Conservation (phyloP, 2,797 vertebrate genomes). For the Pyrocephalus nanus region DNA sequence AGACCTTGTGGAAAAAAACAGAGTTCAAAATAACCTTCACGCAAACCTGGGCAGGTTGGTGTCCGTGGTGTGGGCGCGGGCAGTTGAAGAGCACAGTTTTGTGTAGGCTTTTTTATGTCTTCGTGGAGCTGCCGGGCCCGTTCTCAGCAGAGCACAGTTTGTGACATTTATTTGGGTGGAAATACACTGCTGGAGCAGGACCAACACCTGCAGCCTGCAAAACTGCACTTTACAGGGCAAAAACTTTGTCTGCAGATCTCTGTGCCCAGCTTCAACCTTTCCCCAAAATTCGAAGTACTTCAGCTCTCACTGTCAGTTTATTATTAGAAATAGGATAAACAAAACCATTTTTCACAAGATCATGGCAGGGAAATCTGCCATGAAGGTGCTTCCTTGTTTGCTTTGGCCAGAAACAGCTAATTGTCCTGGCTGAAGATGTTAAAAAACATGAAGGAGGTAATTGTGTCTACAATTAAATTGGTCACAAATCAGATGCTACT, state of each 20-base stretch:
- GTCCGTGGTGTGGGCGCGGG: fast-evolving
- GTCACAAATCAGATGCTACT: not conserved
- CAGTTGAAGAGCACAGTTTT: not conserved
- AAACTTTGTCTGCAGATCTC: not conserved
- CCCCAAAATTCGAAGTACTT: not conserved
- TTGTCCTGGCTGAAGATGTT: not conserved
- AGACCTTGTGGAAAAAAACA: fast-evolving
- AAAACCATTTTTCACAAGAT: not conserved
- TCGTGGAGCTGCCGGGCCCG: fast-evolving
- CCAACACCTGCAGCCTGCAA: not conserved
- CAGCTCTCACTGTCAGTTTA: fast-evolving
- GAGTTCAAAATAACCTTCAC: not conserved
- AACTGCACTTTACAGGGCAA: not conserved
- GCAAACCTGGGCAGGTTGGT: too few species aligned
- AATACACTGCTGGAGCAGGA: fast-evolving
- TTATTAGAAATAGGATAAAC: fast-evolving
- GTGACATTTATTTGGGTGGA: fast-evolving
- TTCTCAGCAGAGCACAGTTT: fast-evolving
- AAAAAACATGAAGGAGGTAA: not conserved
- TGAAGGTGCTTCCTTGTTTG: not conserved
- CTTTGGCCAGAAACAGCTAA: not conserved
- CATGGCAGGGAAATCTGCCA: not conserved
- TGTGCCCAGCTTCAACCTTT: not conserved
- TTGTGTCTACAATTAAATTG: not conserved
- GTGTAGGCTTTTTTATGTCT: not conserved